Base-by-base conservation (phyloP, 1,140 invertebrate genomes). In the Philopotamus ludificatus region DNA sequence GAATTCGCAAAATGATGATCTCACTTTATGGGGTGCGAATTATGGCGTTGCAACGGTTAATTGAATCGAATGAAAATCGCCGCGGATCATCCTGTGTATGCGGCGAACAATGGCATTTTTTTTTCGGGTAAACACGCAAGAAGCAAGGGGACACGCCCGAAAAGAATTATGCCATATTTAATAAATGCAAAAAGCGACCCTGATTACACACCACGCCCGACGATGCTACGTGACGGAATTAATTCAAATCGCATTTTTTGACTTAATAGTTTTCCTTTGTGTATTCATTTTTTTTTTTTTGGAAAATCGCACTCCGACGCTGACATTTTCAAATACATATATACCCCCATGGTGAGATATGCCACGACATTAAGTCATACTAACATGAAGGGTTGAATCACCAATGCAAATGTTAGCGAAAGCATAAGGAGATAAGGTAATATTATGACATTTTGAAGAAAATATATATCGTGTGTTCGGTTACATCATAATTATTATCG, bases 141-240 rank as follows among this genome's bases (percentile, higher is more conserved):
- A 16, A 34, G 4, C 12, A 8, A n/a, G n/a, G 3, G 10, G 15
- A 47, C 44, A 47, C 44, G 15, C 44, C 44, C 44, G 44, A 47
- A 47, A 12, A 47, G 8, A 47, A 47, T 47, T 47, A 47, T 47
- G 18, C 10, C 18, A 47, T 47, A 47, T 47, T 47, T 47, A 47
- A 20, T 20, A 47, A 47, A 47, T 47, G 18, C 44, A 47, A 47
- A 47, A 47, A 47, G 15, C 44, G 18, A 15, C 10, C 44, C 8
- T 47, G 28, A 7, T 4, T 34, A 34, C 12, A 7, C 44, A 20
- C 44, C 44, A 20, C 44, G 44, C 44, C 44, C 15, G 7, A 15
- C 7, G 10, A 47, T 7, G 44, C 8, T 47, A 4, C 44, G 44
- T 47, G 44, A 47, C 44, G 8, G 18, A 16, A 47, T 9, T 15